Base-by-base conservation (phyloP, 2,888 invertebrate species). In the Gerris lacustris region DNA sequence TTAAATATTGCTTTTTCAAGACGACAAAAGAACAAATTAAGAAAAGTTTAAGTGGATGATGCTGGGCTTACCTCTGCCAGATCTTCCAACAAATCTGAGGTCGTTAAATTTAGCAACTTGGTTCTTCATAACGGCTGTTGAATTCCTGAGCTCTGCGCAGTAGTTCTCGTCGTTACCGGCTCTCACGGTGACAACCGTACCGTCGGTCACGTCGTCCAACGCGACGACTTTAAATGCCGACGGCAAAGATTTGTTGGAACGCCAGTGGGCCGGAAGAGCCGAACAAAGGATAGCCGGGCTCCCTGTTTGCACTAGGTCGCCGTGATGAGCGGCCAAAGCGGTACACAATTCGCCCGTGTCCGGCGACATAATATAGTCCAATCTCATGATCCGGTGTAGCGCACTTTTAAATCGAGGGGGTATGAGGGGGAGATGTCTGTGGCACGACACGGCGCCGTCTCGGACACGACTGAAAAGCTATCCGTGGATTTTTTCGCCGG, bases 31-130 rank as follows among this genome's bases (percentile, higher is more conserved):
- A 31, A 31, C 31, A 31, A 31, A 31, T 31, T 31, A 31, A 1
- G 31, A 31, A 31, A 31, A 31, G 31, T 31, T 31, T 31, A 31
- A 31, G 31, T 31, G 31, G 31, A 31, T 31, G 31, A 31, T 31
- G 31, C 9, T 11, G 55, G 55, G 9, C 55, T 82, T 78, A 88
- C 98, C 98, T 80, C 99, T 84, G 4, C 99, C 99, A 75, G 96
- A 96, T 72, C 97, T 86, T 6, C 98, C 98, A 70, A 99, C 96
- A 82, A 99, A 99, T 78, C 99, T 85, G 70, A 99, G 86, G 84
- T 99, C 99, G 80, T 96, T 96, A 84, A 99, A 99, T 83, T 96
- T 96, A 55, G 99, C 99, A 76, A 98, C 93, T 81, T 96, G 94
- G 80, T 95, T 95, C 84, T 96, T 96, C 91, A 98, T 94, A 76